Base-by-base conservation (phyloP, 2,797 vertebrate genomes). In the Spinus pinus region DNA sequence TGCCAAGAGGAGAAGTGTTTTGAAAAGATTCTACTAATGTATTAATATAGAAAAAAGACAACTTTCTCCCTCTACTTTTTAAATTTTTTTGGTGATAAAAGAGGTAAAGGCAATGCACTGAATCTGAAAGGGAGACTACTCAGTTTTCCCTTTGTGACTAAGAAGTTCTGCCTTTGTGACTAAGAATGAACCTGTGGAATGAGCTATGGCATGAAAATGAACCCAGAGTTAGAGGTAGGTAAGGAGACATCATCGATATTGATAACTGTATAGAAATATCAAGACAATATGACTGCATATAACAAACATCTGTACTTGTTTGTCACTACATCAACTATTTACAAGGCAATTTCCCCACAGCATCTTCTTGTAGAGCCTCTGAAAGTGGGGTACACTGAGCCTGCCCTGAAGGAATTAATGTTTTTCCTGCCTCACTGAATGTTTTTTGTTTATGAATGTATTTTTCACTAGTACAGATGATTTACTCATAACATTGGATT, bases 401-500 rank as follows among this genome's bases (percentile, higher is more conserved):
- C 51, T 75, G 18, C 28, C 84, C 35, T 41, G 37, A 58, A 27
- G 51, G 33, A 82, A 51, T 27, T 5, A 28, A n/a, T 53, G 31
- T 3, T 24, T 84, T 81, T 80, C 22, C 44, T 37, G 13, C 24
- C 39, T 66, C n/a, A 18, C 6, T 42, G 42, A 49, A 22, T 16
- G 20, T 0, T 35, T 1, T 17, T 41, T 69, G 22, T 61, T 69
- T 37, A 30, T 47, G 12, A 73, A 33, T 23, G 19, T 37, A 23
- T 88, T 35, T 67, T 39, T 39, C 11, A 17, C 92, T 89, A 62
- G 9, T 39, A 22, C 14, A 79, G 41, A 39, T 82, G 20, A 66
- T 20, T 69, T 64, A n/a, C 12, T 60, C 7, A 6, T 13, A n/a
- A 37, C 14, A 75, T 7, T 0, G 0, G 20, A 66, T 53, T 84